These are phyloP conservation scores for Protophormia terraenovae DNA, from an alignment of 2,888 invertebrate genomes.

Conservation along the genomic window DNA sequence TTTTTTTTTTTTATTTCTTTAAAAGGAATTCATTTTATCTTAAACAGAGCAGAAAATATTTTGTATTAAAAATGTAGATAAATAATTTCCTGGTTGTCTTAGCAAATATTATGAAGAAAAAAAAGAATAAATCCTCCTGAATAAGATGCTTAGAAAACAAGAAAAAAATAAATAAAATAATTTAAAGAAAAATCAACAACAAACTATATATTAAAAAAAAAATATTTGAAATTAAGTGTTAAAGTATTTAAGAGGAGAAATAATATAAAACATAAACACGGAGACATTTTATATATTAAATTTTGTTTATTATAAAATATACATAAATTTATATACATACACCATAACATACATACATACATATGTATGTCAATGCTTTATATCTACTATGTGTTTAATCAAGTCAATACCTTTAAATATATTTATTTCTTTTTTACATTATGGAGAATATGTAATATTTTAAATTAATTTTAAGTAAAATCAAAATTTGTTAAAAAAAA, in stretches of 20 bases:
- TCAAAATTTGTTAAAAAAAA: no score
- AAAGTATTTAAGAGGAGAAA: slow-evolving; percentile 7
- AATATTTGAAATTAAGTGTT: slow-evolving; percentile 7
- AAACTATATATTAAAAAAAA: neutral
- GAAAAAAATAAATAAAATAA: neutral
- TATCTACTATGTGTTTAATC: neutral
- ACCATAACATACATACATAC: neutral
- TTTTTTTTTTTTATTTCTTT: no score
- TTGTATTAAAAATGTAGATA: no score
- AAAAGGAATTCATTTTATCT: no score
- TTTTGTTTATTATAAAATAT: neutral
- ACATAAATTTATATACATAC: neutral
- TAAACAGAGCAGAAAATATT: no score
- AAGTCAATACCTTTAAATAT: no score
- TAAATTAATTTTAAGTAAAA: no score
- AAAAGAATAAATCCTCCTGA: neutral
- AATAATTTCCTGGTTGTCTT: neutral
- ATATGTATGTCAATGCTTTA: neutral
- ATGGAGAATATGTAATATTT: no score
- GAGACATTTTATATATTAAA: neutral
- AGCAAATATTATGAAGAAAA: neutral
- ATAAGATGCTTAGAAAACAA: neutral
- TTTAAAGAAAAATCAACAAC: neutral
- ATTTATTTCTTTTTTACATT: no score
- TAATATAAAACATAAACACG: neutral